Conservation (phyloP, 2,797 vertebrate species). For the Psittacula echo region DNA sequence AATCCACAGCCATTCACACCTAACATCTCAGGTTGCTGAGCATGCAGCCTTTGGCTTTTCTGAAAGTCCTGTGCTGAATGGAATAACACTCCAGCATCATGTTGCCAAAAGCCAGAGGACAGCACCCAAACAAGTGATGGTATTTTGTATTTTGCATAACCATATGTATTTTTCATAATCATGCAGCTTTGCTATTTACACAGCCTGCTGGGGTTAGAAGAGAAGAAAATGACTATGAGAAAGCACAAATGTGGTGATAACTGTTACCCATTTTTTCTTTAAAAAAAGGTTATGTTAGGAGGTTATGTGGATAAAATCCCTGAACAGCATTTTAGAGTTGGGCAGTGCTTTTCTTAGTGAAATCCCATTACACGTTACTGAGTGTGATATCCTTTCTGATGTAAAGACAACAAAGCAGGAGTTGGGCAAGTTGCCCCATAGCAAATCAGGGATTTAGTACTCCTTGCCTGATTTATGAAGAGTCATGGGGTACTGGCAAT, state of each 20-base stretch:
- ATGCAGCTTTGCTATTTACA: neutral
- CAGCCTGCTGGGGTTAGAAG: neutral
- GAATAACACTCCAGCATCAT: neutral
- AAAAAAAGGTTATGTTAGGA: neutral
- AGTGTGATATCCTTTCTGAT: neutral
- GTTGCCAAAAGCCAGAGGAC: neutral
- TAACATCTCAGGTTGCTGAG: neutral
- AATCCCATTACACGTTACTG: neutral
- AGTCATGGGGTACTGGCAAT: neutral
- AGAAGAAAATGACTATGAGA: conserved; percentile 5
- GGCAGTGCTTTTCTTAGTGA: neutral
- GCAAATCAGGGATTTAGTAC: neutral
- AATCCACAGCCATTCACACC: neutral
- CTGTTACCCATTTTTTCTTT: neutral
- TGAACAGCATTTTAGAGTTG: neutral
- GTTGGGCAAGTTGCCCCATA: neutral
- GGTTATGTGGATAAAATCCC: neutral
- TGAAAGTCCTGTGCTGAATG: neutral
- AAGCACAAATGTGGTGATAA: neutral
- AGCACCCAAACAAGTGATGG: neutral
- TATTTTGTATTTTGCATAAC: neutral
- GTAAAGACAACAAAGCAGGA: neutral
- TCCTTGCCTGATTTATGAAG: neutral
- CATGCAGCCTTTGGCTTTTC: neutral
- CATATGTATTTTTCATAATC: neutral